Evolutionary conservation across 2,797 vertebrate genomes (phyloP), one percentile per base, ranked within the genome.

Genomic region (Pangasius macronema): DNA sequence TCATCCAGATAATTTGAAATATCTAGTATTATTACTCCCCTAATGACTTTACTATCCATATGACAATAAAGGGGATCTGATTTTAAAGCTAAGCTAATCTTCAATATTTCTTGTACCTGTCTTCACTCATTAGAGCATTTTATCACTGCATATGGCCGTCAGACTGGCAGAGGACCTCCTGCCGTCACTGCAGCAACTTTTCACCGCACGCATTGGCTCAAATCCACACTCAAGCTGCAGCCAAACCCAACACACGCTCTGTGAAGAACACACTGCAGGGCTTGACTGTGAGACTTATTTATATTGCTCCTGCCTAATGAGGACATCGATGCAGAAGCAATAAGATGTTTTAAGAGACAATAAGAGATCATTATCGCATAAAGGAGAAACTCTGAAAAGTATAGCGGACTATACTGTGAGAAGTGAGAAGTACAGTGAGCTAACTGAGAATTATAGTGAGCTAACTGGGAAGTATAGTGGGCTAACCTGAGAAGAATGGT

Each of bases 141-240:
- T 88, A 86, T 65, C 61, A 79, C 86, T 90, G 3, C 67, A 85
- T 91, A 88, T 85, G 91, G 90, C 85, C 79, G 27, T 89, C 79
- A 39, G 85, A 85, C 86, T 89, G 36, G 76, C 88, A 81, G 86
- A 88, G n/a, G 0, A 90, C 0, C 63, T 77, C 76, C 86, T 83
- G 42, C 51, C n/a, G 85, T 80, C 63, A 53, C 82, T 59, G 84
- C 67, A 85, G 85, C 87, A 88, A 85, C 82, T 89, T 87, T 70
- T 87, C 79, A 80, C 86, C 53, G 8, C 75, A 83, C 10, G 46
- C 85, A 36, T 87, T 91, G 90, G 90, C 90, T 88, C 51, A 68
- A 82, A 82, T 89, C 90, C 90, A 91, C 53, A 11, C 27, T 61
- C 42, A 36, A 84, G 39, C 70, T 76, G 83, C 84, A 85, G 88